Base-by-base conservation (phyloP, 2,888 invertebrate genomes). In the Tenthredo amoena region DNA sequence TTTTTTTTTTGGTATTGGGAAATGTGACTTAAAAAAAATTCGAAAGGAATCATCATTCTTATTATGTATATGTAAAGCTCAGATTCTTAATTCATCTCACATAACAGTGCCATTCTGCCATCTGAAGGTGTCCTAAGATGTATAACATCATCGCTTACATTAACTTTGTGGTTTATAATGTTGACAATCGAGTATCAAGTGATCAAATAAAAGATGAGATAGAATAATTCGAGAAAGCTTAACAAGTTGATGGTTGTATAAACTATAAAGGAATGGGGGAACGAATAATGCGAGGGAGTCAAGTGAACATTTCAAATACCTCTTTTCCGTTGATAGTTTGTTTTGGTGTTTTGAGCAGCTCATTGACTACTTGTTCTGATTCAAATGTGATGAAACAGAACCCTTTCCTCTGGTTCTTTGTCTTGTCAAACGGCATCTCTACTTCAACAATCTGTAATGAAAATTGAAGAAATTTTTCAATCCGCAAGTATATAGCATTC, bases 361-460 rank as follows among this genome's bases (percentile, higher is more conserved):
- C 98, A 91, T 98, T 98, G 47, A 98, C 98, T 84, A 98, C 97
- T 94, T 98, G 97, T 94, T 99, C 99, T 47, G 98, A 98, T 93
- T 99, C 99, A 92, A 99, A 99, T 89, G 99, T 99, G 93, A 99
- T 98, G 94, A 99, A 99, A 93, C 99, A 99, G 95, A 99, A 99
- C 87, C 98, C 98, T 95, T 99, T 98, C 91, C 99, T 96, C 94
- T 98, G 98, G 94, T 98, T 98, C 96, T 99, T 99, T 93, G 97
- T 97, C 94, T 99, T 99, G 94, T 99, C 99, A 92, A 98, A 99
- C 86, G 99, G 99, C 97, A 99, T 97, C 94, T 99, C 99, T 86
- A 99, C 97, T 91, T 99, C 98, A 87, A 98, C 96, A 91, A 99
- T 98, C 98, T 99, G 93, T 21, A 95, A 94, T 87, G 3, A 88